Percentiles rank a stretch among this genome's conserved stretches.
Evolutionary conservation across 2,888 invertebrate genomes (phyloP).

Genomic region (Apocheima hispidaria): DNA sequence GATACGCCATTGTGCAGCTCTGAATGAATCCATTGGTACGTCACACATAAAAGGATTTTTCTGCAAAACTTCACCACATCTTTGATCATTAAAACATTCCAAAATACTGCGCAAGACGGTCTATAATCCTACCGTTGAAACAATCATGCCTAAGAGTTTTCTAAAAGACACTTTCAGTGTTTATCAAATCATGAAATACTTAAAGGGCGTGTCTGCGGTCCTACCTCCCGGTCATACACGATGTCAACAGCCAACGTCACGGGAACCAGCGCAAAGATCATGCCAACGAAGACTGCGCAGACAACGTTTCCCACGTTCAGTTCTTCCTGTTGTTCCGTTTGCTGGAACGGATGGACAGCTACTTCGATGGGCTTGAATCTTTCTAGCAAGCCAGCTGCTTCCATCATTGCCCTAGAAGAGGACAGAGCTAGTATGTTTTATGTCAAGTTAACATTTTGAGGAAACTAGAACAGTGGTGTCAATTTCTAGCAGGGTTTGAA

Average conservation of each 20-base stretch:
- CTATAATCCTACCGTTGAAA: too few relatives aligned
- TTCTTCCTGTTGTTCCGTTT: constrained; percentile 90
- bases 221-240: constrained; percentile 93
- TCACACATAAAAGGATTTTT: too few relatives aligned
- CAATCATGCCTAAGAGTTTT: neutral
- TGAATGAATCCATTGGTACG: too few relatives aligned
- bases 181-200: neutral
- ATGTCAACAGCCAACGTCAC: constrained; percentile 92
- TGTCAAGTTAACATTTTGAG: too few relatives aligned
- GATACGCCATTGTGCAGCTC: too few relatives aligned
- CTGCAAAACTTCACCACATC: too few relatives aligned
- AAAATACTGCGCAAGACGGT: too few relatives aligned
- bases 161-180: neutral
- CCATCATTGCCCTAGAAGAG: constrained; percentile 68
- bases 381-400: constrained; percentile 66
- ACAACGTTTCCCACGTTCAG: constrained; percentile 90
- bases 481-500: too few relatives aligned
- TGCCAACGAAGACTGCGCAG: constrained; percentile 92
- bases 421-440: neutral
- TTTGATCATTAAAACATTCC: too few relatives aligned
- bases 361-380: constrained; percentile 88
- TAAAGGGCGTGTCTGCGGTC: neutral
- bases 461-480: too few relatives aligned
- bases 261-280: constrained; percentile 92
- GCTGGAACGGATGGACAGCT: constrained; percentile 89